Percentiles rank a stretch among this genome's conserved stretches.
Evolutionary conservation across 2,888 invertebrate genomes (phyloP).

Genomic region (Drosophila limbata): DNA sequence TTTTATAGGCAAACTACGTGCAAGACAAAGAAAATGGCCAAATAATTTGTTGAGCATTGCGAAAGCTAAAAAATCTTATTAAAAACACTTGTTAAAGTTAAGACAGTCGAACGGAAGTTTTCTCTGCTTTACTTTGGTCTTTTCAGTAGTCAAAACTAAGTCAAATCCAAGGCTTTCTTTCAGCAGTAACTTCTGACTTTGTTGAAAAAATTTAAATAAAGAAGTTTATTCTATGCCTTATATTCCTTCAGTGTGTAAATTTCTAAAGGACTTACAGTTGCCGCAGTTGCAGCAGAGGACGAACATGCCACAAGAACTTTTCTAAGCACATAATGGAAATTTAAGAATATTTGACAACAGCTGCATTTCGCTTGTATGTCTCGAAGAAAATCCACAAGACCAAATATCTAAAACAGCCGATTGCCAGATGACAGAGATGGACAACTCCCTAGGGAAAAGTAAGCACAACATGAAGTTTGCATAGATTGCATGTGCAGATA

Average conservation of each 20-base stretch:
- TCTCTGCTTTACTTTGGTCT: background rate
- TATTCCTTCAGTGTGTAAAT: conserved; percentile 5
- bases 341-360: conserved; percentile 25
- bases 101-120: conserved; percentile 10
- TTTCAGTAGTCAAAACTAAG: conserved; percentile 4
- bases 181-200: conserved; percentile 5
- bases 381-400: conserved; percentile 8
- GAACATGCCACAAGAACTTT: conserved; percentile 23
- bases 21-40: conserved; percentile 25
- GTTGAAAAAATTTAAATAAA: conserved; percentile 10
- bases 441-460: background rate
- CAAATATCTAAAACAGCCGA: conserved; percentile 21
- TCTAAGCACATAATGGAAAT: conserved; percentile 17
- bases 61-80: background rate
- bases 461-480: conserved; percentile 2
- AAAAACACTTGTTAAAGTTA: background rate
- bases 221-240: conserved; percentile 11
- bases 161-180: background rate
- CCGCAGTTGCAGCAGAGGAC: conserved; percentile 4
- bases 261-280: conserved; percentile 4
- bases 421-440: background rate
- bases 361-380: conserved; percentile 28
- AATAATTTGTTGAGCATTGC: conserved; percentile 16
- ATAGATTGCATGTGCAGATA: conserved; percentile 26
- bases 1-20: conserved; percentile 45